These are phyloP conservation scores for Pilophorus perplexus DNA, from an alignment of 2,888 invertebrate species.

Conservation along the genomic window DNA sequence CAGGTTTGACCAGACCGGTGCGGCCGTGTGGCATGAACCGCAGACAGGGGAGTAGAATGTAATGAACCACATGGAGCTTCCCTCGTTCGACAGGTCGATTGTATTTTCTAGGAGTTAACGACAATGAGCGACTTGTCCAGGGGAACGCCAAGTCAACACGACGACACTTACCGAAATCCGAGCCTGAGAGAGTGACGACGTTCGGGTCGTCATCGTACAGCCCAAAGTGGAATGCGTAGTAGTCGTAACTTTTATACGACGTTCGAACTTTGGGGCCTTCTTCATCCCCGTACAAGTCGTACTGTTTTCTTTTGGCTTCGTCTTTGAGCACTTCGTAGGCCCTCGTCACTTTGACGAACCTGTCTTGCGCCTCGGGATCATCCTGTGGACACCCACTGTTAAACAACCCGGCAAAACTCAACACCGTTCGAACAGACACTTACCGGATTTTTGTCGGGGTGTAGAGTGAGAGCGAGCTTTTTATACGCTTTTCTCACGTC, in stretches of 20 bases:
- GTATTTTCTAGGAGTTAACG: constrained; percentile 55
- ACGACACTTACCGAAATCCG: constrained; percentile 67
- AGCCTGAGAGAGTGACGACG: constrained; percentile 71
- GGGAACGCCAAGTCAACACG: not conserved
- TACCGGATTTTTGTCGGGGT: constrained; percentile 72
- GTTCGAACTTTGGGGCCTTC: constrained; percentile 59
- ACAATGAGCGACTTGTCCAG: too few species aligned
- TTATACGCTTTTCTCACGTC: constrained; percentile 77
- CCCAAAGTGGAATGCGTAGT: constrained; percentile 76
- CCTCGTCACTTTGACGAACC: constrained; percentile 73
- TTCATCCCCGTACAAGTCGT: constrained; percentile 76
- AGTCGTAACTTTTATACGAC: constrained; percentile 75
- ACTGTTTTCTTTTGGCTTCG: constrained; percentile 71
- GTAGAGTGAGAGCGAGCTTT: constrained; percentile 68
- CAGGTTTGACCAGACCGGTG: constrained; percentile 77
- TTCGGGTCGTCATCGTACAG: constrained; percentile 82
- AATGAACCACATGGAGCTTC: constrained; percentile 71
- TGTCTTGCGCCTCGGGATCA: constrained; percentile 68
- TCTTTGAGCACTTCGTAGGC: constrained; percentile 87
- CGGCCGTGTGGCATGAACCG: constrained; percentile 78
- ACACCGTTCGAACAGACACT: constrained; percentile 39
- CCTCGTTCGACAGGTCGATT: constrained; percentile 58
- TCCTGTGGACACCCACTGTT: constrained; percentile 57
- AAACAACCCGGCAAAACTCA: not conserved
- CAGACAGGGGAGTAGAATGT: constrained; percentile 87